These are phyloP conservation scores for Alexandromys fortis DNA, from an alignment of 2,113 vertebrate species.

Conservation along the genomic window DNA sequence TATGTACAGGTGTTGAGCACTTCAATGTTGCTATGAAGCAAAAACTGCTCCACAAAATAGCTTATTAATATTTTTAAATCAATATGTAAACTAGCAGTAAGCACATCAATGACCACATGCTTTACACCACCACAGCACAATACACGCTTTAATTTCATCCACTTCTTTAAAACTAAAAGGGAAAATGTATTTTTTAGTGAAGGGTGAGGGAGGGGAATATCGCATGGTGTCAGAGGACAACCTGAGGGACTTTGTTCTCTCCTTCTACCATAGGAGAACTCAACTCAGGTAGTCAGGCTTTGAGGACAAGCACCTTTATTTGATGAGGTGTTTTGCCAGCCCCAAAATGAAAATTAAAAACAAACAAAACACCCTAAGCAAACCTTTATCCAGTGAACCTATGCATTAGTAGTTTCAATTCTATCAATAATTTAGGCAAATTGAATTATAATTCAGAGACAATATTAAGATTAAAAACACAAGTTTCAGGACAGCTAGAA, in stretches of 20 bases:
- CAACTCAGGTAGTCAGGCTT: not conserved
- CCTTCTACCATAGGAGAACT: too few relatives aligned
- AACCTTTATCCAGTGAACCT: not conserved
- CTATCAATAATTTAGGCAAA: constrained; percentile 31
- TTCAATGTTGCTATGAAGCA: constrained; percentile 13
- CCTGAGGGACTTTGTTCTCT: not conserved
- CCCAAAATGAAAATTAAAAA: constrained; percentile 10
- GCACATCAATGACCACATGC: not conserved
- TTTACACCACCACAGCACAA: not conserved
- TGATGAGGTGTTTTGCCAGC: not conserved
- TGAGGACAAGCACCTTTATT: not conserved
- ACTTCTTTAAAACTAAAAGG: not conserved
- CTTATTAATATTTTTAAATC: not conserved
- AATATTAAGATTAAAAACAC: constrained; percentile 23
- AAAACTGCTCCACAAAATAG: constrained; percentile 37
- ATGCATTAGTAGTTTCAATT: constrained; percentile 25
- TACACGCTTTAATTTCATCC: not conserved
- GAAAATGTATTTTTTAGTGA: not conserved
- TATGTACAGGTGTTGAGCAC: not conserved
- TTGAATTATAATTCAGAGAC: constrained; percentile 17
- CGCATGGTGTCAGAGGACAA: not conserved
- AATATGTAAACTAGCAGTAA: not conserved
- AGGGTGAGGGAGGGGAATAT: not conserved
- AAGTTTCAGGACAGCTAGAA: not conserved
- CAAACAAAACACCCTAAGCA: not conserved